Conservation (phyloP, 1,140 invertebrate species). For the Rhagoletis pomonella region DNA sequence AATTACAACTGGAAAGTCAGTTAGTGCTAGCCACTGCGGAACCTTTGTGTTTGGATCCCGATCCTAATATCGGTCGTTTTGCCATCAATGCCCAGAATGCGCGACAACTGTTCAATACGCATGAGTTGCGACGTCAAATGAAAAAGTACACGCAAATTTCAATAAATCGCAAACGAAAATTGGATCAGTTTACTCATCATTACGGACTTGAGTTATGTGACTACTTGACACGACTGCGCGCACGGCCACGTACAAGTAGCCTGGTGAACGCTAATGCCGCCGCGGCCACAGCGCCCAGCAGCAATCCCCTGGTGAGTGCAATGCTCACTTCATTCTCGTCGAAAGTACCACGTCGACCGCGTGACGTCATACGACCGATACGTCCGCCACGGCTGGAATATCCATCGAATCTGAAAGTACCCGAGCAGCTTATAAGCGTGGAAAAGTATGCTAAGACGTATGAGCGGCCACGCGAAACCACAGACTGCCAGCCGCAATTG, state of each 20-base stretch:
- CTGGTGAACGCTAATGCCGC: conserved; percentile 57
- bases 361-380: conserved; percentile 73
- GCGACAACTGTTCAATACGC: conserved; percentile 83
- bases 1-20: conserved; percentile 86
- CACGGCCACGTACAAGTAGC: conserved; percentile 68
- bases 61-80: conserved; percentile 84
- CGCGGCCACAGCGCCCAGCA: conserved; percentile 61
- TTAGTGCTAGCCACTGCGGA: conserved; percentile 88
- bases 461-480: conserved; percentile 78
- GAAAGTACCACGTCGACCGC: conserved; percentile 69
- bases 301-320: conserved; percentile 69
- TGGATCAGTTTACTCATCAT: conserved; percentile 87
- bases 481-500: conserved; percentile 86
- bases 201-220: conserved; percentile 85
- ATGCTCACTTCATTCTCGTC: conserved; percentile 72
- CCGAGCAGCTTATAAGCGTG: conserved; percentile 72
- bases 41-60: conserved; percentile 90
- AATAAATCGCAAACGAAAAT: conserved; percentile 91
- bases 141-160: conserved; percentile 85
- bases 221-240: conserved; percentile 75
- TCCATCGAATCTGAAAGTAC: conserved; percentile 72
- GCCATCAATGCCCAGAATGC: conserved; percentile 84
- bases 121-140: conserved; percentile 83
- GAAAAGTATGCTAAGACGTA: conserved; percentile 78
- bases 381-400: conserved; percentile 74